phyloP scores from a whole-genome alignment of 2,888 invertebrate genomes.

The Tipula vernalis region DNA sequence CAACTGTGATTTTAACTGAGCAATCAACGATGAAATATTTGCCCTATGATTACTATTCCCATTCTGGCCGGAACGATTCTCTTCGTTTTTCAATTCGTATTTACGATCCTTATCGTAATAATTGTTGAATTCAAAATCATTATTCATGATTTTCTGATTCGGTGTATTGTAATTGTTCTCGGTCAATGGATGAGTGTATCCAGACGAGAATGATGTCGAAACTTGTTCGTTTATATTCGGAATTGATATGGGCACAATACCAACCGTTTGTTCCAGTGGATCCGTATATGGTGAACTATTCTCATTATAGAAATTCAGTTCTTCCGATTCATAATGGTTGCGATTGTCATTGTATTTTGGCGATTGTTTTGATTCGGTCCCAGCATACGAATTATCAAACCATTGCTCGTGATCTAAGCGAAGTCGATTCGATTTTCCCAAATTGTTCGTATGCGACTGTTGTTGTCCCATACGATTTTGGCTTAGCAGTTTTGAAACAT shows the following conservation, averaged over 20 bases:
- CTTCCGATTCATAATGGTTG: constrained; percentile 11
- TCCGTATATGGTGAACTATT: background rate
- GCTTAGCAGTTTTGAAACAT: constrained; percentile 29
- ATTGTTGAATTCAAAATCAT: background rate
- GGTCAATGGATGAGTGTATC: background rate
- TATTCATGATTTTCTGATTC: background rate
- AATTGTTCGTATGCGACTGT: background rate
- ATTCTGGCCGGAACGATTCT: background rate
- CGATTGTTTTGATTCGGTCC: constrained; percentile 22
- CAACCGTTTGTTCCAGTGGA: background rate
- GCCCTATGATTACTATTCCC: background rate
- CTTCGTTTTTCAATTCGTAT: background rate
- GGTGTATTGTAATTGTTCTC: background rate
- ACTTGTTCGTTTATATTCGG: constrained; percentile 22
- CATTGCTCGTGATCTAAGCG: constrained; percentile 22
- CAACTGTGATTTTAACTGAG: constrained; percentile 29
- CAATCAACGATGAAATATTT: constrained; percentile 20
- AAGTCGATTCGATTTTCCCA: background rate
- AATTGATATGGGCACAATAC: constrained; percentile 19
- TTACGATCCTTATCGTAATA: background rate
- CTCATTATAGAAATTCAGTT: background rate
- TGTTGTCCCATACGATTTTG: background rate
- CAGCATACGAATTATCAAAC: constrained; percentile 24
- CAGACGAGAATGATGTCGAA: background rate
- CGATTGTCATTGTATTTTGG: constrained; percentile 17